Conservation (phyloP, 2,797 vertebrate species). For the Myripristis jacobus region DNA sequence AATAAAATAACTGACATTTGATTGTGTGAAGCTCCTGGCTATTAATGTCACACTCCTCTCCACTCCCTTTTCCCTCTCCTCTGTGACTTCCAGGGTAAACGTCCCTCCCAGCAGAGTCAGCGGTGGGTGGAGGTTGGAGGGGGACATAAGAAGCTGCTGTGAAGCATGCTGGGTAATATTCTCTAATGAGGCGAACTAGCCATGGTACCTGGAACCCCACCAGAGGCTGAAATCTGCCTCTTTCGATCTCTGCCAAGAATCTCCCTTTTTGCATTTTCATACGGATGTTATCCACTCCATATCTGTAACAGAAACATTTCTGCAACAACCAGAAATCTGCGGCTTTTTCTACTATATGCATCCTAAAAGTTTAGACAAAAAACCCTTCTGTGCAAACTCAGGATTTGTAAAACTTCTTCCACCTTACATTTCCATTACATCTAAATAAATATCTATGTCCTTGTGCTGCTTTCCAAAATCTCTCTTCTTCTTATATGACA, state of each 20-base stretch:
- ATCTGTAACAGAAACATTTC: constrained; percentile 34
- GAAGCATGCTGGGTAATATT: constrained; percentile 77
- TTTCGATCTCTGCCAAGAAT: constrained; percentile 59
- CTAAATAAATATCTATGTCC: constrained; percentile 40
- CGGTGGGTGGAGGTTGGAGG: constrained; percentile 24
- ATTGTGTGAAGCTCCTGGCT: constrained; percentile 58
- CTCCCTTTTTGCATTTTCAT: constrained; percentile 57
- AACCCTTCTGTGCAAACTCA: neutral
- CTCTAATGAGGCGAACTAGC: constrained; percentile 79
- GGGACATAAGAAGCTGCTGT: constrained; percentile 57
- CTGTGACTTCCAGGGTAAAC: constrained; percentile 70
- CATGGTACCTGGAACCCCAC: constrained; percentile 69
- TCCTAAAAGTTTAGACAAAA: constrained; percentile 7
- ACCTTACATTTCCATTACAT: constrained; percentile 26
- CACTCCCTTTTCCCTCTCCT: constrained; percentile 17
- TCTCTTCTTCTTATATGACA: constrained; percentile 20
- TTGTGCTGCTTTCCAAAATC: constrained; percentile 17
- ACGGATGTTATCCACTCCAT: constrained; percentile 38
- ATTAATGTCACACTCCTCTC: constrained; percentile 48
- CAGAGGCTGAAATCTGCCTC: constrained; percentile 61
- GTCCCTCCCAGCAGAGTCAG: constrained; percentile 62
- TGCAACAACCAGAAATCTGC: neutral
- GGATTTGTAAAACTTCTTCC: constrained; percentile 33
- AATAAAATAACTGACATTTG: constrained; percentile 58
- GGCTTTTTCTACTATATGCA: neutral